phyloP scores from a whole-genome alignment of 2,797 vertebrate genomes.

The Hippopotamyrus pictus region DNA sequence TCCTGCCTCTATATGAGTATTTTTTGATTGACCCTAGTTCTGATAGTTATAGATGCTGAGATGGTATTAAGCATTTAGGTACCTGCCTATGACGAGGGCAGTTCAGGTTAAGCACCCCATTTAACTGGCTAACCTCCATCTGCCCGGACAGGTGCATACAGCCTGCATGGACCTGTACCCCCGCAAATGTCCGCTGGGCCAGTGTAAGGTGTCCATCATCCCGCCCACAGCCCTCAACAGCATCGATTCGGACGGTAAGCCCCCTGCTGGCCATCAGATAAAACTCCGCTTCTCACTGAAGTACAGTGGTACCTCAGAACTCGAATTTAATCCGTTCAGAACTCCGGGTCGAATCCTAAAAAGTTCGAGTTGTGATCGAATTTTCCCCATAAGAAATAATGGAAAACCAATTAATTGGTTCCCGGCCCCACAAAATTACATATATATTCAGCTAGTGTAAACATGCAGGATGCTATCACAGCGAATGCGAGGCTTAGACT shows the following conservation, averaged over 20 bases:
- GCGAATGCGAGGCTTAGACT: too few relatives aligned
- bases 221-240: constrained; percentile 97
- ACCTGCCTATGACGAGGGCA: too few relatives aligned
- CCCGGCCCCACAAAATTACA: too few relatives aligned
- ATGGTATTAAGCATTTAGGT: background rate
- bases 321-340: too few relatives aligned
- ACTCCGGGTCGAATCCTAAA: too few relatives aligned
- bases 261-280: background rate
- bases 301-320: background rate
- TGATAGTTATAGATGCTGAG: background rate
- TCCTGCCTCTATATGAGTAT: background rate
- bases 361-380: too few relatives aligned
- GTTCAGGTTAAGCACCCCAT: too few relatives aligned
- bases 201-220: constrained; percentile 97
- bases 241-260: constrained; percentile 96
- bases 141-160: constrained; percentile 80
- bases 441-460: too few relatives aligned
- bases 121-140: constrained; percentile 12
- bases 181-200: constrained; percentile 89
- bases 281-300: background rate
- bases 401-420: too few relatives aligned
- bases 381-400: too few relatives aligned
- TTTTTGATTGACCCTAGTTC: background rate
- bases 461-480: too few relatives aligned
- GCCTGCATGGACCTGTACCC: constrained; percentile 90